Evolutionary conservation across 1,140 invertebrate species (phyloP), one percentile per base, ranked within the genome.

Genomic region (Drosophila neocordata): DNA sequence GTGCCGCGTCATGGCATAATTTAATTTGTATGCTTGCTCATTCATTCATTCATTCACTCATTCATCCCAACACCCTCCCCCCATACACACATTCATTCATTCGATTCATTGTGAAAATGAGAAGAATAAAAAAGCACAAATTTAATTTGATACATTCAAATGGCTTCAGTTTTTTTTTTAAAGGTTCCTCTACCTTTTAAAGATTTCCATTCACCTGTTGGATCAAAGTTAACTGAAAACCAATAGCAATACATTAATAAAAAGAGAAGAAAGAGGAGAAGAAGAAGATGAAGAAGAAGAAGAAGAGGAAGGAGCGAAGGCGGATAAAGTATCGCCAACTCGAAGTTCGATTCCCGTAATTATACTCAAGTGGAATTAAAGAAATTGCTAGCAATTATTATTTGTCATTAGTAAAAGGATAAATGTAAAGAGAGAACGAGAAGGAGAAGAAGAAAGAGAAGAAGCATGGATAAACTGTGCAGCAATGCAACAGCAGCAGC

Each of bases 331-430:
- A 48, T 18, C 41, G 41, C 8, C 41, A 44, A 44, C 41, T 44
- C 41, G 31, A 56, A 37, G 53, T 52, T 58, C 44, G 31, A 58
- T 53, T 62, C 12, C 35, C 31, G 31, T 80, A 80, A 80, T 80
- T 82, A 82, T 77, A 78, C 79, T 78, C 74, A 67, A 82, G 79
- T 74, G 74, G 74, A 81, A 82, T 82, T 82, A 74, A 77, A 82
- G 79, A 77, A 82, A 82, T 82, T 78, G 73, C 79, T 68, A 82
- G 79, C 74, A 82, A 82, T 82, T 82, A 82, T 82, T 82, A 81
- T 77, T 82, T 82, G 79, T 78, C 79, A 82, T 82, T 82, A 82
- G 79, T 74, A 48, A 48, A 48, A 48, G 74, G 70, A 60, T 60
- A 7, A 31, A 31, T 31, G 27, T 31, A 31, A 31, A 31, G 65